A percentile compares a stretch with the other conserved stretches of the same genome.
Evolutionary conservation across 2,797 vertebrate genomes (phyloP).

Genomic region (Premnoplex brunnescens): DNA sequence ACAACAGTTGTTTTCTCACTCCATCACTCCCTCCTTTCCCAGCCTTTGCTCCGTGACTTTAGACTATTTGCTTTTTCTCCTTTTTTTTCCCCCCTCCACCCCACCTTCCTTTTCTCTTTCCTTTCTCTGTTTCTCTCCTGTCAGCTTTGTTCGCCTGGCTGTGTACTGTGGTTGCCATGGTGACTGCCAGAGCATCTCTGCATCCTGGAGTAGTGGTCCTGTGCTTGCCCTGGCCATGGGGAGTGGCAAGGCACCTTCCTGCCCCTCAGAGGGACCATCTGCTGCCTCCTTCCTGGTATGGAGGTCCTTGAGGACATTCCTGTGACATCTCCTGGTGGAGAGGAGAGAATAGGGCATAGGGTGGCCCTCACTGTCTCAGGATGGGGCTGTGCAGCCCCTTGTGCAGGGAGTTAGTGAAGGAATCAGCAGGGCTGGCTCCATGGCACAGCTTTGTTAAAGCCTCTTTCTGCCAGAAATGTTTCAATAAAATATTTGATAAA

Average conservation of each 20-base stretch:
- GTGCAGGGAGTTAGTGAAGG: background rate
- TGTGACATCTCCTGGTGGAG: background rate
- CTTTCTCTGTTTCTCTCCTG: background rate
- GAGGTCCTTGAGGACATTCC: background rate
- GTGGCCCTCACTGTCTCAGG: background rate
- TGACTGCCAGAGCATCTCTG: conserved; percentile 61
- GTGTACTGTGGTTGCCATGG: conserved; percentile 71
- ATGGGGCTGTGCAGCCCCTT: background rate
- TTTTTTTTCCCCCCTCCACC: too few species aligned
- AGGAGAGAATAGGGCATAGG: background rate
- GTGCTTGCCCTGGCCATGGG: background rate
- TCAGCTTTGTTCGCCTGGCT: conserved; percentile 60
- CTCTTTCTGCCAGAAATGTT: background rate
- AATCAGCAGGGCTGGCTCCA: background rate
- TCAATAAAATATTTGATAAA: background rate
- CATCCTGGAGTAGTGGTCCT: background rate
- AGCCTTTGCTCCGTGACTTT: background rate
- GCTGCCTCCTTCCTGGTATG: background rate
- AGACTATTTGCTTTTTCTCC: background rate
- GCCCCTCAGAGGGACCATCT: background rate
- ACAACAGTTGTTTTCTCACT: accelerated
- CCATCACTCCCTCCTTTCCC: accelerated
- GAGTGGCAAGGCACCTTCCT: background rate
- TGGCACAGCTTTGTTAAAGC: background rate
- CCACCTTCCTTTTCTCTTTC: background rate